Evolutionary conservation across 2,113 vertebrate genomes (phyloP).

Genomic region (Sisor rabdophorus): DNA sequence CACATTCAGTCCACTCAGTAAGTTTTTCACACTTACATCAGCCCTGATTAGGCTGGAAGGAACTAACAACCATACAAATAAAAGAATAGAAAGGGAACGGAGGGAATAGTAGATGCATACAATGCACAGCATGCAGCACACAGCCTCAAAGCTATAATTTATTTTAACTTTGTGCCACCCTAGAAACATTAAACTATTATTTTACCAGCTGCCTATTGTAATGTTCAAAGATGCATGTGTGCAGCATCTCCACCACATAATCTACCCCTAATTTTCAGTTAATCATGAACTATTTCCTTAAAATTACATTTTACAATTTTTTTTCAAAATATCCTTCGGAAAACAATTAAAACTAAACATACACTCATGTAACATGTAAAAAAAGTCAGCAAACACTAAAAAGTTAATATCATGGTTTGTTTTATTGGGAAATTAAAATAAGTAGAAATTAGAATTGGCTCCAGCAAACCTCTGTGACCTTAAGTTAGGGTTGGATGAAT

Average conservation of each 20-base stretch:
- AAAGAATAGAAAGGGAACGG: neutral
- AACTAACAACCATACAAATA: neutral
- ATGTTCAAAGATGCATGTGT: neutral
- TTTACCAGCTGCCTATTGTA: neutral
- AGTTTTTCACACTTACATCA: neutral
- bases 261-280: neutral
- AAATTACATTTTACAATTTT: neutral
- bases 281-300: neutral
- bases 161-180: neutral
- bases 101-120: neutral
- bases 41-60: neutral
- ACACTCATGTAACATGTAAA: too few species aligned
- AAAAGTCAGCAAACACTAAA: too few species aligned
- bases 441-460: too few species aligned
- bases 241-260: neutral
- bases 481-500: too few species aligned
- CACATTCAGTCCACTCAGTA: neutral
- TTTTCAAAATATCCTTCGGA: neutral
- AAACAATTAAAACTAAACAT: too few species aligned
- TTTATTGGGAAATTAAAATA: too few species aligned
- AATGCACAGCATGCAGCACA: neutral
- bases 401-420: too few species aligned
- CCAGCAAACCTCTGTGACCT: too few species aligned
- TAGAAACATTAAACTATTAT: neutral
- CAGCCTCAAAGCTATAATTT: slow-evolving; percentile 3